Evolutionary conservation across 2,888 invertebrate species (phyloP), one percentile per base, ranked within the genome.

Genomic region (Diarsia dahlii): DNA sequence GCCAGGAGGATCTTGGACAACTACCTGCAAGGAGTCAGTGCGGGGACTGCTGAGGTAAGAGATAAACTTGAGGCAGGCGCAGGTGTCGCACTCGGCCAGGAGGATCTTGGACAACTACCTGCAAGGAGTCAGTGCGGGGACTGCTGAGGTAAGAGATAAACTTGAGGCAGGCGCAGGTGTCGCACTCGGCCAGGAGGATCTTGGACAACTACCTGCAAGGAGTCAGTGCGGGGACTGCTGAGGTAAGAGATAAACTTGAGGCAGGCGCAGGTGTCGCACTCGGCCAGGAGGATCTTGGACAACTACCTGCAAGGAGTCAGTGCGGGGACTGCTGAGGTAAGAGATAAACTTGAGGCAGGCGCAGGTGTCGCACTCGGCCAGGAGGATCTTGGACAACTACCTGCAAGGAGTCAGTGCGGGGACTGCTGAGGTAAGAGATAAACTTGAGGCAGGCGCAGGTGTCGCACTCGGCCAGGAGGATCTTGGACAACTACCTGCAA

Each of bases 101-200:
- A 93, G 97, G 20, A 92, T 98, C n/a, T 82, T 98, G 0, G 98
- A 98, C 81, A 97, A 97, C 87, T 97, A 97, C 87, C 91, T 98
- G 13, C 92, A 92, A 0, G 95, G 94, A 0, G 93, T 97, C 46
- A 93, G 94, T 65, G 94, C 95, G 76, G 96, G 90, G 75, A 88
- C 87, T 86, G 78, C 94, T 85, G 93, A 97, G 88, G 95, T 97
- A 90, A 89, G 93, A 45, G 1, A 45, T 15, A 6, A 8, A n/a
- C n/a, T n/a, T n/a, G n/a, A 96, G 97, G 84, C 98, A 98, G 90
- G 97, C 97, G 0, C 91, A 95, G 3, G 96, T 97, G 54, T 97
- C 98, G 0, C 97, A 96, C 0, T 97, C 98, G 0, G 98, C 98
- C 0, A 95, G 97, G 69, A 93, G 97, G 20, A 92, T 98, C n/a